phyloP scores from a whole-genome alignment of 2,888 invertebrate genomes.

The Nebria salina region DNA sequence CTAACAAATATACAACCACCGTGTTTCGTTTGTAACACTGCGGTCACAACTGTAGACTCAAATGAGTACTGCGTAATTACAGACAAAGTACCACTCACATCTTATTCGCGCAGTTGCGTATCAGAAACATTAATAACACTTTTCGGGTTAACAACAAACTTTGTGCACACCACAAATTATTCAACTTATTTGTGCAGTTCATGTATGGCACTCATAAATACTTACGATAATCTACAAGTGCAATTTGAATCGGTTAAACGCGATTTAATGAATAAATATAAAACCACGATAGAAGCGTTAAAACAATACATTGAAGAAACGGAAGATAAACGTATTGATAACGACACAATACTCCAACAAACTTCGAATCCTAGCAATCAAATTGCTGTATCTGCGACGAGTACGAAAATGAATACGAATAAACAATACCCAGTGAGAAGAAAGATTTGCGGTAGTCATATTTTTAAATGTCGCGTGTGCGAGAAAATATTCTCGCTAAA shows the following conservation, averaged over 20 bases:
- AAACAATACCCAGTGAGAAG: conserved; percentile 43
- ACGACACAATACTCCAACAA: not conserved
- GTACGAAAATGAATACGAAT: conserved; percentile 28
- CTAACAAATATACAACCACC: conserved; percentile 23
- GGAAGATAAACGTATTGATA: not conserved
- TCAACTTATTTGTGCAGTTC: conserved; percentile 58
- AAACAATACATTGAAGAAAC: conserved; percentile 23
- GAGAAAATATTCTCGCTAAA: conserved; percentile 55
- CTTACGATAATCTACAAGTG: conserved; percentile 60
- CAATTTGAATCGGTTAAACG: conserved; percentile 56
- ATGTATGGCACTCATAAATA: conserved; percentile 60
- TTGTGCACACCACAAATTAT: conserved; percentile 11
- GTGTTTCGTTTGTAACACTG: conserved; percentile 59
- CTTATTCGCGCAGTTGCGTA: conserved; percentile 59
- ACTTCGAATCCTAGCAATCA: not conserved
- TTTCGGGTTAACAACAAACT: conserved; percentile 52
- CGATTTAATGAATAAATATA: conserved; percentile 57
- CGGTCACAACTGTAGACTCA: conserved; percentile 52
- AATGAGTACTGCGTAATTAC: conserved; percentile 60
- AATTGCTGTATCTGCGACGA: not conserved
- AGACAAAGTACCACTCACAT: conserved; percentile 58
- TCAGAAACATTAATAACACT: conserved; percentile 55
- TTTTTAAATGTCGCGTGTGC: conserved; percentile 57
- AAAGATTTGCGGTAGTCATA: conserved; percentile 49
- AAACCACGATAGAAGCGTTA: conserved; percentile 49